Conservation (phyloP, 2,113 vertebrate genomes). For the Gavia stellata region DNA sequence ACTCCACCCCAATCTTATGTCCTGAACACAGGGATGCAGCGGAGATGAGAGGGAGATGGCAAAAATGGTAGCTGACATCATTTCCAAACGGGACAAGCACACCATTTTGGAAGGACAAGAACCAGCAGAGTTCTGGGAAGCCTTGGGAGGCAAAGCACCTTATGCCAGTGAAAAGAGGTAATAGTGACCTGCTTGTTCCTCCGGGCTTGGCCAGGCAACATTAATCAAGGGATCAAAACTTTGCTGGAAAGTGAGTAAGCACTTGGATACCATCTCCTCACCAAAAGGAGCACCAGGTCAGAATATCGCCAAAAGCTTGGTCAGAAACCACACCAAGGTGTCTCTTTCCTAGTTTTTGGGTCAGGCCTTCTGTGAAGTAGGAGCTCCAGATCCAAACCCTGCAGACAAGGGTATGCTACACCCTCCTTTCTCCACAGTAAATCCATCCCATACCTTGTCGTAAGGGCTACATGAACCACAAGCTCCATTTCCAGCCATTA, state of each 20-base stretch:
- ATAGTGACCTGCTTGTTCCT: neutral
- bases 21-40: constrained; percentile 79
- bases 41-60: constrained; percentile 89
- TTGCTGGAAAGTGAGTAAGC: neutral
- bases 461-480: neutral
- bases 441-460: neutral
- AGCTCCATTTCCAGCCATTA: neutral
- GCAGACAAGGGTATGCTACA: neutral
- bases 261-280: neutral
- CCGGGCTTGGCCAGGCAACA: neutral
- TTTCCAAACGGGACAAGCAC: constrained; percentile 83
- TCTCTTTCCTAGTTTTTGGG: neutral
- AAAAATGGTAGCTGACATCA: constrained; percentile 76
- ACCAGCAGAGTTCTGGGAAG: constrained; percentile 87
- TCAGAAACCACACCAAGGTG: neutral
- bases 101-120: constrained; percentile 88
- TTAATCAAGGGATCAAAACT: neutral
- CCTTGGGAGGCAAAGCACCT: constrained; percentile 84
- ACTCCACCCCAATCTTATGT: neutral
- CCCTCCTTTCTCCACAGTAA: neutral
- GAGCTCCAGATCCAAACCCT: neutral
- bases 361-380: neutral
- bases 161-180: constrained; percentile 87
- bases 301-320: neutral
- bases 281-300: rapidly evolving